Evolutionary conservation across 2,113 vertebrate species (phyloP), one percentile per base, ranked within the genome.

Genomic region (Trinectes maculatus): DNA sequence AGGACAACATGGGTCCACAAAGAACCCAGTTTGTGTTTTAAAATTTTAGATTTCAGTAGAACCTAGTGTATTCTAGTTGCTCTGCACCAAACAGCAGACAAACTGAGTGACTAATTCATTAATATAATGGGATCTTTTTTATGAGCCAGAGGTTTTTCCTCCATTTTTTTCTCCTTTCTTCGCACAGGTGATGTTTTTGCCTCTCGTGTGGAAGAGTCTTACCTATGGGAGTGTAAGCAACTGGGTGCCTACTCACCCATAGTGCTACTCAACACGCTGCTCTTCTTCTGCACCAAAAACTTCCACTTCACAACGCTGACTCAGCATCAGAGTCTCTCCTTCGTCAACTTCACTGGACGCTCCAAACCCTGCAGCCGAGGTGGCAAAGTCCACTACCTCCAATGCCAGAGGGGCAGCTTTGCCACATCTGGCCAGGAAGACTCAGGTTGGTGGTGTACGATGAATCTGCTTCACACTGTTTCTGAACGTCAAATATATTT

Each of bases 181-280:
- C 49, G 34, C 54, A 11, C 33, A 86, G 86, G 81, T 36, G 46
- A 22, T 3, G 6, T 59, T 3, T 42, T 83, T 16, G 70, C 80
- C 34, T 91, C 91, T 5, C 89, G 89, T 15, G 80, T 93, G 0
- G 71, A 87, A 87, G 97, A 99, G 88, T 95, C 96, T 26, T 95
- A 95, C 87, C 88, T 99, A 83, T 99, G 98, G 98, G 96, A 98
- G 65, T 99, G 97, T 79, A 99, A 99, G 79, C 98, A 99, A 91
- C 91, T 99, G 83, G 98, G 98, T 0, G 95, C 95, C 13, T 97
- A 98, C 83, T 98, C 96, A 3, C 97, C 98, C 39, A 95, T 96
- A 0, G 96, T 99, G 78, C 87, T 99, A 77, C 88, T 99, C 89
- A 98, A 99, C 90, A 99, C 98, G 0, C 92, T 99, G 81, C 93